Base-by-base conservation (phyloP, 2,797 vertebrate genomes). In the Neosilurus mollespiculum region DNA sequence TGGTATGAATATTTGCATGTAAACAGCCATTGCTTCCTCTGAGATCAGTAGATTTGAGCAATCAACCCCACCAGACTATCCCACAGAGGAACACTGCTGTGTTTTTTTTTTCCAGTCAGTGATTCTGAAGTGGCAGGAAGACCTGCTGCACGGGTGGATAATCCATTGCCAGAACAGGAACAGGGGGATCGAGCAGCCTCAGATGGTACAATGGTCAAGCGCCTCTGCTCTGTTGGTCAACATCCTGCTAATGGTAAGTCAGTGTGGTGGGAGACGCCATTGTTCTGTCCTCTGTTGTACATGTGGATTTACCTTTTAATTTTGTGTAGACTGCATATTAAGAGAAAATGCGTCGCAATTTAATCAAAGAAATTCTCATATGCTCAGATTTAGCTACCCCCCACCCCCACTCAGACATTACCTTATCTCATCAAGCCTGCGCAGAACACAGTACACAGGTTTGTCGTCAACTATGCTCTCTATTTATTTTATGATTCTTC, bases 41-140 rank as follows among this genome's bases (percentile, higher is more conserved):
- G 16, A 30, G 59, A 81, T 56, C 87, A 83, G 88, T 92, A 92
- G 86, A 92, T 92, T 93, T 81, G 66, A 85, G 83, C 78, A 83
- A 85, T 83, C 86, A 83, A 81, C 77, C 54, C 78, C 34, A 78
- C 15, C 56, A 75, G 70, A 87, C 69, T 81, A 51, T 67, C 59
- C 81, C 71, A 80, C 59, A 61, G 80, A 56, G 78, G 81, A 54
- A 82, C 64, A 80, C 18, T 43, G 26, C 64, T 72, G 59, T 65
- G 77, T 65, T 58, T 58, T 62, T 53, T 65, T 84, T 81, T 78
- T 70, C 34, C 67, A 70, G 73, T 71, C 71, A 84, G 56, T 69
- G 82, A 81, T 54, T 87, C 76, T 80, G 58, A 83, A 86, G 76
- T 62, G 15, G 61, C 80, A 49, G 76, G 70, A 43, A n/a, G 56